Base-by-base conservation (phyloP, 2,113 vertebrate species). In the Isurus oxyrinchus region DNA sequence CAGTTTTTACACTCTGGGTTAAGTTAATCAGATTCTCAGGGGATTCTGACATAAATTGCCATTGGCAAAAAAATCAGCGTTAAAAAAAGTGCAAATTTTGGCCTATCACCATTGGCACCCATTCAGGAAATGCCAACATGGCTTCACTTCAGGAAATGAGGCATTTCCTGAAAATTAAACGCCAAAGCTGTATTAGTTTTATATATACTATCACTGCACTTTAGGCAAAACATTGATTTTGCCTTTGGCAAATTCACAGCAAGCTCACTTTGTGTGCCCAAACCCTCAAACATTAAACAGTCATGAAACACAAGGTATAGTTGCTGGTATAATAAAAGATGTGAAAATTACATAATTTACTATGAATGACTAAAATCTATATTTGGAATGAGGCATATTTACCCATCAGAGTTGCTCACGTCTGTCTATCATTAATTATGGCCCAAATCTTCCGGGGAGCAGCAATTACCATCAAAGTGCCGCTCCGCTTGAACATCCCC, bases 301-400 rank as follows among this genome's bases (percentile, higher is more conserved):
- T 11, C 11, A 61, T 61, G 59, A 6, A 23, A 27, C 23, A 90
- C 53, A 91, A n/a, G 57, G 35, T 93, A 40, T 19, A 61, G 10
- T 16, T 11, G 31, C 57, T 35, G 5, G 7, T 27, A 57, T 3
- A 90, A 90, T 53, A 49, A 53, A 19, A 87, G 23, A 57, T 23
- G 88, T 35, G 84, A 86, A 93, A 35, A 93, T 93, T n/a, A 61
- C 55, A 93, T n/a, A 88, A 88, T 88, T 88, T 21, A 44, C 49
- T 10, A n/a, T 53, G 40, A 86, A 53, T 25, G 44, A 86, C 49
- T 86, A 44, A 86, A 53, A 86, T 21, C 6, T 49, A 53, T 49
- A 86, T 49, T 86, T 53, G 16, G 40, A 86, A 44, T 23, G 84
- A 53, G 44, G 49, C 21, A 49, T 53, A 4, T 25, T 86, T 44